phyloP scores from a whole-genome alignment of 1,140 invertebrate species.

The Drosophila nigromelanica region DNA sequence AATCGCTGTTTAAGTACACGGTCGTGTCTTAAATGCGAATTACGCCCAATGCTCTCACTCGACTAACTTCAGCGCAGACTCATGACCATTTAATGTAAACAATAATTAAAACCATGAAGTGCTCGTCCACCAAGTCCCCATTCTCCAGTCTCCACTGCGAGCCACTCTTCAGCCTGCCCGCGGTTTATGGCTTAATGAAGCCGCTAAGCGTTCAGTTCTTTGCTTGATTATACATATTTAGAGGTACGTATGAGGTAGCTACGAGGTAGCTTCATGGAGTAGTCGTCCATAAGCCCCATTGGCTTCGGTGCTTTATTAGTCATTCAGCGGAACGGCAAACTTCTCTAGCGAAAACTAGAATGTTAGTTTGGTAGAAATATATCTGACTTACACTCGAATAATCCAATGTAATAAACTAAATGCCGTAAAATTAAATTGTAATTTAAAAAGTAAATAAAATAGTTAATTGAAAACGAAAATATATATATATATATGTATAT shows the following conservation, averaged over 20 bases:
- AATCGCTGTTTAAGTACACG: conserved; percentile 80
- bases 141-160: neutral
- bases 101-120: conserved; percentile 72
- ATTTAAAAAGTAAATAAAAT: neutral
- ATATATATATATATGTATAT: no score
- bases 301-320: conserved; percentile 32
- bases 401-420: neutral
- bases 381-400: neutral
- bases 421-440: neutral
- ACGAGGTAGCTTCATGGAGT: conserved; percentile 19
- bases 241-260: conserved; percentile 11
- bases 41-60: conserved; percentile 70
- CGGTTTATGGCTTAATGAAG: conserved; percentile 70
- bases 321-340: conserved; percentile 29
- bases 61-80: conserved; percentile 50
- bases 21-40: conserved; percentile 75
- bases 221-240: conserved; percentile 63
- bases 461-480: no score
- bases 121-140: conserved; percentile 27
- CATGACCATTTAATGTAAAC: conserved; percentile 82
- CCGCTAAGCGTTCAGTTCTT: conserved; percentile 50
- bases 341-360: neutral
- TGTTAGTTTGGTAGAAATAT: neutral
- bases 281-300: conserved; percentile 22
- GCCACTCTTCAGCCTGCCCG: conserved; percentile 26